Percentiles rank a stretch among this genome's conserved stretches.
phyloP scores from a whole-genome alignment of 2,797 vertebrate genomes.

The Zalophus californianus region DNA sequence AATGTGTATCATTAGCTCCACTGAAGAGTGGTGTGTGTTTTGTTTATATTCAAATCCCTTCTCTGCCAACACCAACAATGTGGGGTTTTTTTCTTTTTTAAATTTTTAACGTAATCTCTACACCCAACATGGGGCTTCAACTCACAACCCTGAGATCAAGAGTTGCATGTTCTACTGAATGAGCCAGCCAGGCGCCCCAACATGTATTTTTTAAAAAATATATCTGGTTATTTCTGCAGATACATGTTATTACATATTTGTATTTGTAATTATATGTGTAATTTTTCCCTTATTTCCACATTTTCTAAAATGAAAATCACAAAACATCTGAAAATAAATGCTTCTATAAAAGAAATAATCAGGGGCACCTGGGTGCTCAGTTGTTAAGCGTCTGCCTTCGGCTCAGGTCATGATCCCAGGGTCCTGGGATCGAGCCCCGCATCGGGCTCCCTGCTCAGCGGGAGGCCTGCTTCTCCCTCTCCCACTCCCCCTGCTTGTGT shows the following conservation, averaged over 20 bases:
- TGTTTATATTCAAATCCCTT: background rate
- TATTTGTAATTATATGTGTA: background rate
- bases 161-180: background rate
- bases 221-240: constrained; percentile 44
- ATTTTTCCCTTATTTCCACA: constrained; percentile 26
- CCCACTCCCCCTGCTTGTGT: no score
- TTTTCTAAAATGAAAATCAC: constrained; percentile 64
- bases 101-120: background rate
- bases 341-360: constrained; percentile 49
- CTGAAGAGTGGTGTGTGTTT: background rate
- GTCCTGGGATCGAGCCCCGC: no score
- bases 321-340: constrained; percentile 57
- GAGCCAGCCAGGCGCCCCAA: background rate
- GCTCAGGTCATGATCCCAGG: no score
- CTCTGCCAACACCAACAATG: background rate
- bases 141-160: background rate
- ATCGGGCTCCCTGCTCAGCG: no score
- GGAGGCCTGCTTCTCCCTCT: no score
- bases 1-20: constrained; percentile 50
- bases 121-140: background rate
- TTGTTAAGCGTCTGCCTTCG: no score
- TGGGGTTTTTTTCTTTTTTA: background rate
- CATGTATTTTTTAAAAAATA: background rate
- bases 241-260: constrained; percentile 3
- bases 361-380: background rate